Evolutionary conservation across 2,888 invertebrate species (phyloP), one percentile per base, ranked within the genome.

Genomic region (Polyommatus icarus): DNA sequence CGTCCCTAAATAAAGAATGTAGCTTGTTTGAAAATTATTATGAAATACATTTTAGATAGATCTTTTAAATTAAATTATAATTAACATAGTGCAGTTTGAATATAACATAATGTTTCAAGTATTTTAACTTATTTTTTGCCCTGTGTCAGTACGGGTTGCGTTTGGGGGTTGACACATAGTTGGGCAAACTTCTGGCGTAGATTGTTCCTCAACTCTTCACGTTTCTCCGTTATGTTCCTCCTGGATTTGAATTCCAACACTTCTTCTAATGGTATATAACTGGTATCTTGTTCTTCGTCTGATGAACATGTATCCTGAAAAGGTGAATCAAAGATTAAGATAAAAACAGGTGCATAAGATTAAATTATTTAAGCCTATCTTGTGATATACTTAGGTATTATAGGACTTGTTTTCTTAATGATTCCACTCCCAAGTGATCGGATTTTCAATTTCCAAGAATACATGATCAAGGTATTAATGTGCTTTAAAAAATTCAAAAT

Each of bases 241-340:
- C 97, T 96, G 82, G 97, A 97, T 93, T 97, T 96, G 90, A 98
- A 98, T 91, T 97, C 97, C 91, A 96, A 95, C 82, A 98, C 97
- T 89, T 98, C 98, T 91, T 98, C 98, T 84, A 96, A 96, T 82
- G 98, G 97, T 94, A 98, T 98, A 95, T 96, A 96, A 93, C 96
- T 96, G 84, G 95, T 96, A 84, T 96, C 96, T 83, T 97, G 96
- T 86, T 97, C 96, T 83, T 97, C 97, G 80, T 96, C 97, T 82
- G 96, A 96, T 83, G 97, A 96, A 94, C 96, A 97, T 82, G 96
- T 96, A 85, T 97, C 96, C 97, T 97, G 86, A 75, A 90, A 78
- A 32, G 77, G 24, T 54, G 7, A 61, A 61, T 24, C 3, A 61
- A 59, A 20, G 7, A 59, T 59, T 24, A 12, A 61, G 10, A n/a